Conservation (phyloP, 2,888 invertebrate genomes). For the Nephrotoma appendiculata region DNA sequence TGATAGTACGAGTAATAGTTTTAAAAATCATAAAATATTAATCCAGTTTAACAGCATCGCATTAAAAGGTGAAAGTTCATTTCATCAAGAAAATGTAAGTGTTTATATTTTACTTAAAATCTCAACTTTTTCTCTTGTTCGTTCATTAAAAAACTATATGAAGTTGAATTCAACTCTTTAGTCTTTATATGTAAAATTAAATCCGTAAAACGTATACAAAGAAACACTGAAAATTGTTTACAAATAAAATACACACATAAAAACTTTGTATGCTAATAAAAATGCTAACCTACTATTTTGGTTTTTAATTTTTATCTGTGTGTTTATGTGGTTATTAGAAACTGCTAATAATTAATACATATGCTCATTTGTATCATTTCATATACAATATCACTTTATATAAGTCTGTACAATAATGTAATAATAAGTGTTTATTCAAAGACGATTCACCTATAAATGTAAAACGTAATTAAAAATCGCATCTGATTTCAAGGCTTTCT, state of each 20-base stretch:
- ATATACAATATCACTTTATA: too few species aligned
- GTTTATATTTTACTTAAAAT: not conserved
- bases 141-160: not conserved
- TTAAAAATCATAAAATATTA: not conserved
- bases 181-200: not conserved
- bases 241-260: not conserved
- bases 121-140: not conserved
- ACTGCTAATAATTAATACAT: too few species aligned
- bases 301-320: not conserved
- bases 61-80: not conserved
- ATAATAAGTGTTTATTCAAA: not conserved
- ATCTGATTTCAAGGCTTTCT: not conserved
- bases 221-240: not conserved
- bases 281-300: not conserved
- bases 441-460: not conserved
- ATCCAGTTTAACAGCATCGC: not conserved
- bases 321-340: not conserved
- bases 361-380: too few species aligned
- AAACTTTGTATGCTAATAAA: not conserved
- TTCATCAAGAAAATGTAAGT: not conserved
- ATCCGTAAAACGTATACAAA: not conserved
- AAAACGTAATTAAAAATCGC: not conserved
- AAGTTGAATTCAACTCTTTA: not conserved
- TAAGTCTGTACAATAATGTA: not conserved
- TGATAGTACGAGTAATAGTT: not conserved